Conservation (phyloP, 1,140 invertebrate species). For the Bradynema listronoti region DNA sequence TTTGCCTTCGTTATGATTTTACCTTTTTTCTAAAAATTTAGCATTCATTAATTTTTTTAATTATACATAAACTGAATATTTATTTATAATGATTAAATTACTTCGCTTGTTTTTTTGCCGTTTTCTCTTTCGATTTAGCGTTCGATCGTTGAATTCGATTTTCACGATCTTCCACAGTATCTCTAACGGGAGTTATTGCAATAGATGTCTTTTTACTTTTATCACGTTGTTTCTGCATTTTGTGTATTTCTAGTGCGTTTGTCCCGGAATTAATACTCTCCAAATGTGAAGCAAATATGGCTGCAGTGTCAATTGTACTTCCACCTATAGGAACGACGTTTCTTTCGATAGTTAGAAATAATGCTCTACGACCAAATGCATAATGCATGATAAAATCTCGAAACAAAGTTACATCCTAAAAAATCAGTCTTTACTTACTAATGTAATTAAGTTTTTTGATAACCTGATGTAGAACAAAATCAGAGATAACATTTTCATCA, state of each 20-base stretch:
- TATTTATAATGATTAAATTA: no score
- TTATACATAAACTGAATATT: no score
- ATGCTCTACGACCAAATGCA: not conserved
- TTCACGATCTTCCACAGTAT: no score
- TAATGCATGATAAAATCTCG: not conserved
- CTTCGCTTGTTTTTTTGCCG: no score
- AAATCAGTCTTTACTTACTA: not conserved
- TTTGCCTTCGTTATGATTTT: no score
- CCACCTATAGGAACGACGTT: not conserved
- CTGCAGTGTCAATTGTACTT: not conserved
- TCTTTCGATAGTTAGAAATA: not conserved
- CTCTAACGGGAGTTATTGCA: no score
- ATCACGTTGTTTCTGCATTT: not conserved
- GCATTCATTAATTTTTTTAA: no score
- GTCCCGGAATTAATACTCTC: no score
- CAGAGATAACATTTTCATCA: not conserved
- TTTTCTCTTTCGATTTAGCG: no score
- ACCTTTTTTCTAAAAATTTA: no score
- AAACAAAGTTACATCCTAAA: not conserved
- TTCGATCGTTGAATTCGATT: no score
- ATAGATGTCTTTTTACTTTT: not conserved
- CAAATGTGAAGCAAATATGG: not conserved
- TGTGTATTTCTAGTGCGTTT: not conserved
- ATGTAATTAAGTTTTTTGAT: not conserved
- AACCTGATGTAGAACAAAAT: slow-evolving; percentile 8